Evolutionary conservation across 2,113 vertebrate genomes (phyloP), one percentile per base, ranked within the genome.

Genomic region (Helogale parvula): DNA sequence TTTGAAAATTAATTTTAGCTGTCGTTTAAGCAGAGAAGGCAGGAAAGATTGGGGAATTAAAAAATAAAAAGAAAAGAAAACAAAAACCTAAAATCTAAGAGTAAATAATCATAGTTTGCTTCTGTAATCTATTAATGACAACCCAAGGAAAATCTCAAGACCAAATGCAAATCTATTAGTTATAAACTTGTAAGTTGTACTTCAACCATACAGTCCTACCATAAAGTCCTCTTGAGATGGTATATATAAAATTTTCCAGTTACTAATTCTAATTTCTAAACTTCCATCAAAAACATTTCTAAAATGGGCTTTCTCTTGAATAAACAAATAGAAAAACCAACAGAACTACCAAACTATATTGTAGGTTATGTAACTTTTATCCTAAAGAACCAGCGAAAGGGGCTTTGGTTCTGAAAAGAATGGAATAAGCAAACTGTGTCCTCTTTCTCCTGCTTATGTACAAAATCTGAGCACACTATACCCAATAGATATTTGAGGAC

Each of bases 241-340:
- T 60, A 15, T 21, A 57, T 19, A 10, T 65, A 89, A 85, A 93
- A 86, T 4, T 31, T 3, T 66, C 17, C 23, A 81, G 29, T 35
- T 81, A 47, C n/a, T 79, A 91, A 74, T 91, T 74, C 35, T 11
- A 93, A 38, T 77, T 90, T 90, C 29, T n/a, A 83, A 79, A 79
- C 23, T 79, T 33, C 5, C 27, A 76, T n/a, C 35, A 90, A 54
- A 93, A 7, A 88, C 82, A 82, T 71, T 13, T 79, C 79, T 72
- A 60, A 87, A 86, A 50, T 65, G 9, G 68, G n/a, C 1, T 65
- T 93, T 13, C 21, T 60, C 2, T 81, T 90, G 25, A 82, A 84
- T 47, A 81, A 38, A 23, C 31, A 68, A 92, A 52, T 9, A 81
- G 63, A 68, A 71, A 90, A 72, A 45, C 2, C 57, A 77, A 31